Evolutionary conservation across 2,888 invertebrate species (phyloP).

Genomic region (Busseola fusca): DNA sequence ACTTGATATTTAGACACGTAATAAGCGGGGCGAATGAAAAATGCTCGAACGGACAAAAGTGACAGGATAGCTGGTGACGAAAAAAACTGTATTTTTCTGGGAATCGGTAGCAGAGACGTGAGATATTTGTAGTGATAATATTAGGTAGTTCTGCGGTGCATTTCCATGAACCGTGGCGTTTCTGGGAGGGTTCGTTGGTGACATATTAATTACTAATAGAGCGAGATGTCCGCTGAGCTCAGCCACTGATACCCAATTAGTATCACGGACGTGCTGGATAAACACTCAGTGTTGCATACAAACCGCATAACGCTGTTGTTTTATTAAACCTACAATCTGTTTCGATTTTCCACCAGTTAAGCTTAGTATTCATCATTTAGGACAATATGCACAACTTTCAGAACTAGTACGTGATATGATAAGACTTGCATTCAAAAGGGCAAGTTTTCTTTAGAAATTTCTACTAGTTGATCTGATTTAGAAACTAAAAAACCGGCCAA

Average conservation of each 20-base stretch:
- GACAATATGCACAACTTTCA: background rate
- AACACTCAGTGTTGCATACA: background rate
- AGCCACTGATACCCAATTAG: constrained; percentile 64
- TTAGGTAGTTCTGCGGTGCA: constrained; percentile 78
- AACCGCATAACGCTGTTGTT: background rate
- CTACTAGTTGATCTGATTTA: background rate
- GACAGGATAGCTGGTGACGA: constrained; percentile 70
- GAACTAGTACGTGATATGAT: background rate
- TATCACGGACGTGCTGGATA: constrained; percentile 51
- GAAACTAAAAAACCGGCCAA: too few relatives aligned
- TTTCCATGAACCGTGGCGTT: constrained; percentile 79
- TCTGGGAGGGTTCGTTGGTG: constrained; percentile 70
- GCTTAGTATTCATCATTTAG: background rate
- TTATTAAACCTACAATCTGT: background rate
- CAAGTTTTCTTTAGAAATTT: background rate
- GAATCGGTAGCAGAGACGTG: constrained; percentile 80
- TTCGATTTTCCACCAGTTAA: background rate
- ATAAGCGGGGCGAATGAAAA: constrained; percentile 70
- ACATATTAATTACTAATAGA: constrained; percentile 81
- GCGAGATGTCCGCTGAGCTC: constrained; percentile 67
- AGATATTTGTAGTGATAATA: constrained; percentile 86
- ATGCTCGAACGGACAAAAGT: constrained; percentile 74
- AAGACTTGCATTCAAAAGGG: background rate
- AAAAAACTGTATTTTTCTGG: constrained; percentile 74
- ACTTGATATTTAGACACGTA: constrained; percentile 72